Percentiles rank a stretch among this genome's conserved stretches.
Evolutionary conservation across 2,113 vertebrate species (phyloP).

Genomic region (Strigops habroptila): DNA sequence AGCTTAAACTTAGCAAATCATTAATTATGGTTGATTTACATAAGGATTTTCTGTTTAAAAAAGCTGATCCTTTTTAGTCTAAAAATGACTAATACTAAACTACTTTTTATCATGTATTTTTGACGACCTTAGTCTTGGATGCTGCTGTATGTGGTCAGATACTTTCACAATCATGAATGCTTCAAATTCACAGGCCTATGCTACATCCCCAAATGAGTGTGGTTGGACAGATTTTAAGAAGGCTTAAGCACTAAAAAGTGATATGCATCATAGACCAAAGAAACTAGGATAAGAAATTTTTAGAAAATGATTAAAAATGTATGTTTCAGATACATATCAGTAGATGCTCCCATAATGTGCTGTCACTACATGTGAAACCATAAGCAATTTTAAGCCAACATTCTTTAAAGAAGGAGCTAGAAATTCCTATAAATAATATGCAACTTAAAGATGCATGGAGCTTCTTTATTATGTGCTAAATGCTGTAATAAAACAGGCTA

Average conservation of each 20-base stretch:
- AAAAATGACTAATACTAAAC: background rate
- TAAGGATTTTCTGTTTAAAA: background rate
- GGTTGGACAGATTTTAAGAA: background rate
- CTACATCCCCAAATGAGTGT: background rate
- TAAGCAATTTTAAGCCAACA: background rate
- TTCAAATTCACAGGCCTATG: background rate
- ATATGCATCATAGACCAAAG: background rate
- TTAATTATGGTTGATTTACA: background rate
- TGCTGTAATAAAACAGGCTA: slow-evolving; percentile 18
- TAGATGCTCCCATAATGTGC: background rate
- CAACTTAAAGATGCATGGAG: background rate
- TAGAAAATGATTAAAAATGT: background rate
- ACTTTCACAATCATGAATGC: background rate
- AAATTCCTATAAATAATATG: background rate
- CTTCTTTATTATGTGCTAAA: slow-evolving; percentile 30
- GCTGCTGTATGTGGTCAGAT: background rate
- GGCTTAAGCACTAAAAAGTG: background rate
- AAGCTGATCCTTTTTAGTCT: background rate
- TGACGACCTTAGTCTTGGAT: background rate
- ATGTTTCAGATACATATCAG: background rate
- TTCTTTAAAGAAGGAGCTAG: slow-evolving; percentile 4
- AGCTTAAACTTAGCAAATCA: background rate
- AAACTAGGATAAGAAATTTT: background rate
- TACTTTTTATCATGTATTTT: background rate
- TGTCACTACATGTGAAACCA: background rate